Conservation (phyloP, 2,113 vertebrate species). For the Otocyon megalotis region DNA sequence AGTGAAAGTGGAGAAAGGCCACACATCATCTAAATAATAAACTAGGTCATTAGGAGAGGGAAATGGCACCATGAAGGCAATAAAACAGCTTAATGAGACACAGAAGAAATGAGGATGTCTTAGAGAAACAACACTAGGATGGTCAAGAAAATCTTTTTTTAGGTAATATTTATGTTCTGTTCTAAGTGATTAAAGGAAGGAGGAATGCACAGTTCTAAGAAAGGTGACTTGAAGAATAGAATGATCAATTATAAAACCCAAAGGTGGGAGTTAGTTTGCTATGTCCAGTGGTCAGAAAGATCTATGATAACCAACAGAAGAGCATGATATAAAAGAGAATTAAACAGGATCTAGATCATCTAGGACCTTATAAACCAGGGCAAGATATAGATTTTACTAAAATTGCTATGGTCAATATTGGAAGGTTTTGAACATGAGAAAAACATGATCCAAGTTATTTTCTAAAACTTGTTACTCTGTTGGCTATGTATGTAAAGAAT, state of each 20-base stretch:
- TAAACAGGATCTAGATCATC: neutral
- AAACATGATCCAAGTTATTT: neutral
- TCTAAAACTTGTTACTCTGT: neutral
- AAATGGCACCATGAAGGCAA: neutral
- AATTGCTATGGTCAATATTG: neutral
- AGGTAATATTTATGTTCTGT: neutral
- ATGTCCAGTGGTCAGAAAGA: neutral
- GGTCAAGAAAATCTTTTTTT: neutral
- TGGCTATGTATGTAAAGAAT: neutral
- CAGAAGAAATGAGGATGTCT: neutral
- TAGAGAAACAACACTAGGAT: neutral
- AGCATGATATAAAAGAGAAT: neutral
- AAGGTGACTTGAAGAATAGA: neutral
- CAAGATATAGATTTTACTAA: neutral
- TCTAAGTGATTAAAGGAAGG: neutral
- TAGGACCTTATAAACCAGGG: fast-evolving
- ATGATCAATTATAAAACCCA: neutral
- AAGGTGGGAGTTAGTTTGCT: neutral
- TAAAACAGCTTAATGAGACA: neutral
- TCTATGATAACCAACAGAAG: neutral
- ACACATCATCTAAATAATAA: neutral
- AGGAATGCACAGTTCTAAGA: neutral
- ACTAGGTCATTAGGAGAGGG: neutral
- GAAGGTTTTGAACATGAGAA: neutral
- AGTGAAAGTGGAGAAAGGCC: neutral